Percentiles rank a stretch among this genome's conserved stretches.
phyloP scores from a whole-genome alignment of 2,797 vertebrate species.

The Sebastes variabilis region DNA sequence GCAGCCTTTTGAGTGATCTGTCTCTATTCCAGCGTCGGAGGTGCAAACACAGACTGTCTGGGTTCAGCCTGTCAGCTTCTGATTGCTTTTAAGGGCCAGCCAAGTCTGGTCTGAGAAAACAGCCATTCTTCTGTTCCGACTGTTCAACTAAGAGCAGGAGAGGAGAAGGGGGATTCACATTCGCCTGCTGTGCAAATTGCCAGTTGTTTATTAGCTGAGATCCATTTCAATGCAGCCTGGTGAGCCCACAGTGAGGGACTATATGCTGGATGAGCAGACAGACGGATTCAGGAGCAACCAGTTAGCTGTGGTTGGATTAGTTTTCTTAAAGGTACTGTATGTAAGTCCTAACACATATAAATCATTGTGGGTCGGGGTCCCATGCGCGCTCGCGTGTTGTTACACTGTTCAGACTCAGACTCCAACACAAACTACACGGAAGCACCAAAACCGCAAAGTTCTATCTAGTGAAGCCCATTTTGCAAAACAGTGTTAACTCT shows the following conservation, averaged over 20 bases:
- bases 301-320: background rate
- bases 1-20: slow-evolving; percentile 45
- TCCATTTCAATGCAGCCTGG: slow-evolving; percentile 1
- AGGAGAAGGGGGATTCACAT: background rate
- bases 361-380: no score
- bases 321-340: background rate
- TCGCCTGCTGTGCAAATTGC: slow-evolving; percentile 21
- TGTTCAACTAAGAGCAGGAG: background rate
- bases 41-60: slow-evolving; percentile 45
- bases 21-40: slow-evolving; percentile 33
- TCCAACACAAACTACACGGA: no score
- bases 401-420: no score
- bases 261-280: background rate
- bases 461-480: no score
- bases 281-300: background rate
- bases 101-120: slow-evolving; percentile 38
- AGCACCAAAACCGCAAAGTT: no score
- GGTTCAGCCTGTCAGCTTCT: slow-evolving; percentile 16
- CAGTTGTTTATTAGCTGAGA: slow-evolving; percentile 25
- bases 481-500: no score
- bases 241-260: background rate
- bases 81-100: slow-evolving; percentile 34
- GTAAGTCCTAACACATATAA: no score
- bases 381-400: no score
- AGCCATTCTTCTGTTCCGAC: slow-evolving; percentile 25